Evolutionary conservation across 2,888 invertebrate species (phyloP).

Genomic region (Parapristionchus giblindavisi): DNA sequence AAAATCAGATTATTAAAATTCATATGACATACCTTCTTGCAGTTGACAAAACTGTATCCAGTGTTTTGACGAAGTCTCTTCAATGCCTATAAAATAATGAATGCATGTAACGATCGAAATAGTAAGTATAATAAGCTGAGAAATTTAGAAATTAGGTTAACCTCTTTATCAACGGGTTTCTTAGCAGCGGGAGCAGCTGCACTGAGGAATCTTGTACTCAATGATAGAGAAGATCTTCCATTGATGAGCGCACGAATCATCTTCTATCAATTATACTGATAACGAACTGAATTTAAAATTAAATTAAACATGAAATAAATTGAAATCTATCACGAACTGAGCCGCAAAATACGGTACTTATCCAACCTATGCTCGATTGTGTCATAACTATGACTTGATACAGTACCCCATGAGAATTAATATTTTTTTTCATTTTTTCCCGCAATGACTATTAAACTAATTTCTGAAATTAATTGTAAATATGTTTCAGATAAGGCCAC

Average conservation of each 20-base stretch:
- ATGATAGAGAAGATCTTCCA: background rate
- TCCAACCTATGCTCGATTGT: too few species aligned
- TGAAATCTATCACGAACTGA: background rate
- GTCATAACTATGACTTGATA: too few species aligned
- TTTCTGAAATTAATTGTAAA: background rate
- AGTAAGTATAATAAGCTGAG: background rate
- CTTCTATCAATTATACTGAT: background rate
- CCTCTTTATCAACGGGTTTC: slow-evolving; percentile 33
- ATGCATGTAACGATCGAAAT: too few species aligned
- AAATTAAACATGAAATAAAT: background rate
- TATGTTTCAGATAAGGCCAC: too few species aligned
- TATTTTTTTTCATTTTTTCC: background rate
- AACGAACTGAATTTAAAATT: background rate
- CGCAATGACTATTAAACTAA: background rate
- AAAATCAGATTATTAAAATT: background rate
- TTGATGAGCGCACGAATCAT: slow-evolving; percentile 29
- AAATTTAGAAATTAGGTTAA: background rate
- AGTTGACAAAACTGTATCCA: slow-evolving; percentile 93
- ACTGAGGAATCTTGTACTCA: slow-evolving; percentile 10
- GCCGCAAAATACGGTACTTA: too few species aligned
- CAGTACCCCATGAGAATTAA: background rate
- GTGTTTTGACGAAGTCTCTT: slow-evolving; percentile 90
- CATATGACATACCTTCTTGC: slow-evolving; percentile 79
- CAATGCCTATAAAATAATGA: slow-evolving; percentile 76
- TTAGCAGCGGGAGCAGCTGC: slow-evolving; percentile 28